Evolutionary conservation across 2,888 invertebrate species (phyloP).

Genomic region (Leptura quadrifasciata): DNA sequence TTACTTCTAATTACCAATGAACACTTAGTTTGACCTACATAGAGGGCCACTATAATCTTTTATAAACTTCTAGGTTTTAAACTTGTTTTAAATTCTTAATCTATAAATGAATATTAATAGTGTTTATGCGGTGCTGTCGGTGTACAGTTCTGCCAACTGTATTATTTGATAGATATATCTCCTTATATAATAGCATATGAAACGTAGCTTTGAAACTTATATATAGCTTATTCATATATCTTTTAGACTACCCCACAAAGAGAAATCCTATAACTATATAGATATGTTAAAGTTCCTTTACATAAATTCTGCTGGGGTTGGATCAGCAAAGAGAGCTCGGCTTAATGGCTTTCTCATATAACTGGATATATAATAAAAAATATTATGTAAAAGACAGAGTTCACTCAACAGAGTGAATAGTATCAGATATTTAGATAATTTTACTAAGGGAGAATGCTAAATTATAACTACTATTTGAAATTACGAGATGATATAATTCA

Average conservation of each 20-base stretch:
- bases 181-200: not conserved
- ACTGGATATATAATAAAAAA: constrained; percentile 7
- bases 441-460: no score
- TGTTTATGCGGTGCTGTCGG: not conserved
- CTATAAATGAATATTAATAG: not conserved
- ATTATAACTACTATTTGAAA: no score
- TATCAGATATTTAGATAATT: not conserved
- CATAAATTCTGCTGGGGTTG: not conserved
- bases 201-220: not conserved
- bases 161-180: not conserved
- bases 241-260: not conserved
- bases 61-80: no score
- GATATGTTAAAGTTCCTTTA: constrained; percentile 2
- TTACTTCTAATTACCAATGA: no score
- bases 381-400: not conserved
- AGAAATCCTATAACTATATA: constrained; percentile 4
- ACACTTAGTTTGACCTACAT: no score
- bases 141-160: not conserved
- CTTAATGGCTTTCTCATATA: constrained; percentile 7
- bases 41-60: no score
- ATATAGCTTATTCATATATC: not conserved
- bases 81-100: no score
- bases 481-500: no score
- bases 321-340: constrained; percentile 7
- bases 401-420: not conserved